Conservation (phyloP, 2,113 vertebrate genomes). For the Clarias magur region DNA sequence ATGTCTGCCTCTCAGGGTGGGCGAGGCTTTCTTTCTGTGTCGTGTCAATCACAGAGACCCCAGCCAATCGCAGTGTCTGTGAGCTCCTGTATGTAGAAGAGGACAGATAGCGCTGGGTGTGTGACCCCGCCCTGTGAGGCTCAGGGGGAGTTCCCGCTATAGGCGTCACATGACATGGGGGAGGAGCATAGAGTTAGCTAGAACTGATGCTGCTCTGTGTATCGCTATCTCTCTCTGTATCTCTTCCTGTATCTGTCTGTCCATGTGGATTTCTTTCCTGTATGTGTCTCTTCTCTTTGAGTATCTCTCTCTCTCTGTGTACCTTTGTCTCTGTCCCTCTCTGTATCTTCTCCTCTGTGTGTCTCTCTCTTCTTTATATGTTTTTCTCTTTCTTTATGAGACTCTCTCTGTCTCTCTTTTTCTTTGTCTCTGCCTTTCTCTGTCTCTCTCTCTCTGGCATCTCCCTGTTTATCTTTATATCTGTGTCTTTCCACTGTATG, state of each 20-base stretch:
- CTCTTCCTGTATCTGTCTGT: no score
- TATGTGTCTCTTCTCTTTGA: no score
- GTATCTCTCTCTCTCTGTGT: no score
- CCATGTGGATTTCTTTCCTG: no score
- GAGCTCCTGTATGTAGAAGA: background rate
- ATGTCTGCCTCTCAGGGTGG: background rate
- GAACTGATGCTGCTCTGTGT: background rate
- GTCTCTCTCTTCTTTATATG: no score
- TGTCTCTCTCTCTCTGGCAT: background rate
- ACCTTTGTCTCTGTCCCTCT: no score
- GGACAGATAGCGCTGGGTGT: background rate
- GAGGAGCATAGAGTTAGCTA: background rate
- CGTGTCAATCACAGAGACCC: background rate
- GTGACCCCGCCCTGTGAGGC: background rate
- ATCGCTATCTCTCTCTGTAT: no score
- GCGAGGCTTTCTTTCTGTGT: background rate
- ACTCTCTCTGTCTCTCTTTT: background rate
- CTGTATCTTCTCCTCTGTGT: no score
- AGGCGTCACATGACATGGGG: background rate
- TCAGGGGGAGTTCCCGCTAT: background rate
- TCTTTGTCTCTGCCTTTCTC: background rate
- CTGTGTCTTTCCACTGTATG: no score
- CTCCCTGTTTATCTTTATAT: no score
- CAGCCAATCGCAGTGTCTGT: background rate
- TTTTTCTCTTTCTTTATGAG: background rate